Evolutionary conservation across 1,140 invertebrate genomes (phyloP).

Genomic region (Asbolus verrucosus): DNA sequence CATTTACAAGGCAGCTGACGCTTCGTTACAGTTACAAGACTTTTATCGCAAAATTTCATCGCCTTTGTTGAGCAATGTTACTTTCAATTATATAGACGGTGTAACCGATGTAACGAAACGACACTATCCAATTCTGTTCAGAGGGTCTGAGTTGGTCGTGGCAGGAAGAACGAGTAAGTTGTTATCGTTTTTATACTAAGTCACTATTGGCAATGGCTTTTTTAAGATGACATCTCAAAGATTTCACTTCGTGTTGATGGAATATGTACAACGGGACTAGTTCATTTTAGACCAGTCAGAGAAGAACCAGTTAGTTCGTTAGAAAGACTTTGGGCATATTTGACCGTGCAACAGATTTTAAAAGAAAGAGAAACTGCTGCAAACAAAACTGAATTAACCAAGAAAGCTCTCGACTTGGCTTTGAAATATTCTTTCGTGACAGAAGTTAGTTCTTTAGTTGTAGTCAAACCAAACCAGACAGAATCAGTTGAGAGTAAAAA

Average conservation of each 20-base stretch:
- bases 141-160: constrained; percentile 71
- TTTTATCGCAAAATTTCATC: constrained; percentile 79
- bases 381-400: constrained; percentile 52
- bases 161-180: constrained; percentile 65
- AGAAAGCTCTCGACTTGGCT: constrained; percentile 64
- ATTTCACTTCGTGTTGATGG: neutral
- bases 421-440: constrained; percentile 75
- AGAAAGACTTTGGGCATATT: constrained; percentile 76
- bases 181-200: no score
- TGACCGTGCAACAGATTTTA: constrained; percentile 74
- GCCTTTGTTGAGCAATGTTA: constrained; percentile 74
- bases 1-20: constrained; percentile 79
- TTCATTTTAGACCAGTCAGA: constrained; percentile 5
- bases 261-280: neutral
- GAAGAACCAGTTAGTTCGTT: constrained; percentile 60
- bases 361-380: constrained; percentile 65
- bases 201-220: neutral
- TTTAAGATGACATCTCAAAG: neutral
- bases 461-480: constrained; percentile 71
- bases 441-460: constrained; percentile 74
- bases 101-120: constrained; percentile 67
- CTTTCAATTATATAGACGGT: constrained; percentile 71
- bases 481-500: neutral
- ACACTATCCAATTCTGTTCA: constrained; percentile 69
- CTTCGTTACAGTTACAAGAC: constrained; percentile 74